Percentiles rank a stretch among this genome's conserved stretches.
These are phyloP conservation scores for Calliopum simillimum DNA, from an alignment of 2,888 invertebrate genomes.

Conservation along the genomic window DNA sequence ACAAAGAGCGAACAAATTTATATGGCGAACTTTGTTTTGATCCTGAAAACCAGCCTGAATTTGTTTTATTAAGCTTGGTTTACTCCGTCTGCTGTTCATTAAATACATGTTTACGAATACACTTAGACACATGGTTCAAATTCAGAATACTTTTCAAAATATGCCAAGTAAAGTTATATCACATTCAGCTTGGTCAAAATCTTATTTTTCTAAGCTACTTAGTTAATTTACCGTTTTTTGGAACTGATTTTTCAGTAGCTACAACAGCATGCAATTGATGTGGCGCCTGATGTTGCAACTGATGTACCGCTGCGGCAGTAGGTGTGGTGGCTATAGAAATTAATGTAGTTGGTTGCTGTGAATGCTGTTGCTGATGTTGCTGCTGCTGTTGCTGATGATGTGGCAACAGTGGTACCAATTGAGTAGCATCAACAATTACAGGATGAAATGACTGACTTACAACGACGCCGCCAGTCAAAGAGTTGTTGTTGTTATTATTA, in stretches of 20 bases:
- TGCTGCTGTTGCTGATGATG: slow-evolving; percentile 56
- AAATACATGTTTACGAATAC: no score
- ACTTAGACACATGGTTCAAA: no score
- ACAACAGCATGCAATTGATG: slow-evolving; percentile 63
- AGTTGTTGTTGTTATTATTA: slow-evolving; percentile 10
- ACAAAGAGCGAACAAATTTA: no score
- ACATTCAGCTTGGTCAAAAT: no score
- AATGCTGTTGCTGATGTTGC: slow-evolving; percentile 47
- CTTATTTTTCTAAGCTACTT: neutral
- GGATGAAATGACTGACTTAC: slow-evolving; percentile 69
- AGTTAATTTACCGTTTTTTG: slow-evolving; percentile 66
- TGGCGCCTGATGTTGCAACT: slow-evolving; percentile 69
- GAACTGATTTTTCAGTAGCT: slow-evolving; percentile 66
- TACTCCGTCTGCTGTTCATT: no score
- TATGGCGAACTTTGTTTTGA: no score
- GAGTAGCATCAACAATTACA: slow-evolving; percentile 85
- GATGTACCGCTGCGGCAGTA: slow-evolving; percentile 37
- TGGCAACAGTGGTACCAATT: slow-evolving; percentile 80
- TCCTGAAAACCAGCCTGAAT: no score
- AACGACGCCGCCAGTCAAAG: slow-evolving; percentile 21
- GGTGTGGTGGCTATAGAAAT: slow-evolving; percentile 12
- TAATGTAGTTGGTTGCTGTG: slow-evolving; percentile 20
- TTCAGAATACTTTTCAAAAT: no score
- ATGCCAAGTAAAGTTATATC: no score
- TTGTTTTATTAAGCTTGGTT: no score